Evolutionary conservation across 2,888 invertebrate genomes (phyloP).

Genomic region (Imbricaverruca yamaguchii): DNA sequence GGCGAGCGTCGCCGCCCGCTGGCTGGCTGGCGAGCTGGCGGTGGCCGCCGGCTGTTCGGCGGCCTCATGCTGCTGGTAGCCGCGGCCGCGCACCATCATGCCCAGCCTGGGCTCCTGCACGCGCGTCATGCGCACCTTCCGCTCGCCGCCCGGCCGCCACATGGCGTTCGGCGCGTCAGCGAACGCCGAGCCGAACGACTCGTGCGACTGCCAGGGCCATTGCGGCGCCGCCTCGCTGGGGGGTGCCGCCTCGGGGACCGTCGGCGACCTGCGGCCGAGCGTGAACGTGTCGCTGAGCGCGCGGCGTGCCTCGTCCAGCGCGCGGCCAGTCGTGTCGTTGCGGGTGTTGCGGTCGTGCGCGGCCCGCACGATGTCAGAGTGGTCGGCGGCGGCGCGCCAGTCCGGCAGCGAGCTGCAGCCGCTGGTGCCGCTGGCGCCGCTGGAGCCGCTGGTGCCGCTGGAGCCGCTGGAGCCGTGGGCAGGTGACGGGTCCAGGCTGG

Average conservation of each 20-base stretch:
- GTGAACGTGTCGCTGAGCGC: constrained; percentile 8
- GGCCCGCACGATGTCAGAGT: neutral
- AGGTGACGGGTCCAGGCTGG: no score
- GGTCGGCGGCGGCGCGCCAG: neutral
- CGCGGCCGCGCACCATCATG: constrained; percentile 7
- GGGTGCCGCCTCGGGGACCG: no score
- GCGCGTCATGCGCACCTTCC: neutral
- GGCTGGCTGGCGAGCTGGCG: no score
- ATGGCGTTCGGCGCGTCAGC: neutral
- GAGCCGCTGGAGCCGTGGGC: no score
- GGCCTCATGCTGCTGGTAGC: neutral
- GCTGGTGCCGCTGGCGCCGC: neutral
- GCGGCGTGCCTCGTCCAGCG: neutral
- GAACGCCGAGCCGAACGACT: neutral
- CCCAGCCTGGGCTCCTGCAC: neutral
- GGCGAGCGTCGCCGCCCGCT: neutral
- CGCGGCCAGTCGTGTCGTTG: neutral
- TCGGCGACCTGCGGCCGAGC: neutral
- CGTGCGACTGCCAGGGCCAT: neutral
- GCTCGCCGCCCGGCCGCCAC: neutral
- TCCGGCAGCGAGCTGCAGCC: neutral
- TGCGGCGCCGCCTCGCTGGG: neutral
- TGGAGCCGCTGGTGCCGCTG: neutral
- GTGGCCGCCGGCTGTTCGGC: neutral
- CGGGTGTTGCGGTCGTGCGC: neutral